A percentile compares a stretch with the other conserved stretches of the same genome.
These are phyloP conservation scores for Stomatorhinus walkeri DNA, from an alignment of 2,797 vertebrate genomes.

Conservation along the genomic window DNA sequence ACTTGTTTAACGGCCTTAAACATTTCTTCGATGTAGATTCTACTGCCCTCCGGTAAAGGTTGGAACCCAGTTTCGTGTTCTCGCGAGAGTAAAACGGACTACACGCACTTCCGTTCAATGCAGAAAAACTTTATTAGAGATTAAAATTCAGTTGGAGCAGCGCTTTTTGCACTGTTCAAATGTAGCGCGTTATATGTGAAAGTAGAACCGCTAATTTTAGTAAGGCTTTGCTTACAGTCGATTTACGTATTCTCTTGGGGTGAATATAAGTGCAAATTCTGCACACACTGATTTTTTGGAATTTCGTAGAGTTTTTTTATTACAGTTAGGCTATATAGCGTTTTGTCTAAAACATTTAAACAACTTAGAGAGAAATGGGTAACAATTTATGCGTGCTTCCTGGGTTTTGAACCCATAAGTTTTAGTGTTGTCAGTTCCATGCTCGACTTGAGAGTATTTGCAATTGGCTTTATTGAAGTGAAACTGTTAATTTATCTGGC, in stretches of 20 bases:
- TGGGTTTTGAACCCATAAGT: neutral
- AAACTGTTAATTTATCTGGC: neutral
- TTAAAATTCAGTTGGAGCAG: neutral
- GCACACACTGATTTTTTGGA: neutral
- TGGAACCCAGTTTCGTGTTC: neutral
- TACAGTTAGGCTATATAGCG: neutral
- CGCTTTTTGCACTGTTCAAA: neutral
- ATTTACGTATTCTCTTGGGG: neutral
- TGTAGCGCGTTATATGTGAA: neutral
- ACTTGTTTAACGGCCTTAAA: slow-evolving; percentile 19
- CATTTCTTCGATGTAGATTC: slow-evolving; percentile 9
- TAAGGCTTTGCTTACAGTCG: neutral
- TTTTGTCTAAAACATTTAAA: neutral
- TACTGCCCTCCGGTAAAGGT: neutral
- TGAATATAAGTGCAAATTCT: neutral
- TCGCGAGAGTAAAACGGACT: slow-evolving; percentile 13
- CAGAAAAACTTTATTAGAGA: neutral
- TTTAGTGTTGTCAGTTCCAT: neutral
- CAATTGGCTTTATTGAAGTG: neutral
- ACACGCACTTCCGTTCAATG: slow-evolving; percentile 12
- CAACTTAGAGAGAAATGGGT: neutral
- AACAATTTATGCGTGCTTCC: neutral
- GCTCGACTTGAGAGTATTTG: neutral
- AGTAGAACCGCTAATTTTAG: neutral
- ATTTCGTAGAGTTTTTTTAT: neutral